Base-by-base conservation (phyloP, 2,797 vertebrate genomes). In the Ptychadena robeensis region DNA sequence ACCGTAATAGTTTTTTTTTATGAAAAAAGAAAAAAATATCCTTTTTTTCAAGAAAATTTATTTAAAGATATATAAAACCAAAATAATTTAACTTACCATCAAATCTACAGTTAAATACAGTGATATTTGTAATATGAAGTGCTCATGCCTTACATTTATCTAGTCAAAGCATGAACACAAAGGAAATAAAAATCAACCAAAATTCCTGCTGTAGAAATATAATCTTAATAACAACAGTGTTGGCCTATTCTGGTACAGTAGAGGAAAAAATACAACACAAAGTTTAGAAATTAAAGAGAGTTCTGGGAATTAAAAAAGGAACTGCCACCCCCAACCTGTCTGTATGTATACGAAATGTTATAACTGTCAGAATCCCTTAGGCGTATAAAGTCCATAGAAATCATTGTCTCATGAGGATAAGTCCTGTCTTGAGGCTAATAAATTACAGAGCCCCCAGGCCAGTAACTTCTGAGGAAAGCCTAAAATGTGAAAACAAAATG, bases 381-480 rank as follows among this genome's bases (percentile, higher is more conserved):
- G 86, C 89, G 94, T 89, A 91, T 92, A 94, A 91, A 90, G 85
- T 95, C 94, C 94, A 94, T 92, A 91, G 91, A 93, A 94, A 94
- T 94, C 94, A 89, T 89, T 89, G 89, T 90, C 88, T 94, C 92
- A 91, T 92, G 92, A 93, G 93, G 92, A 90, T 90, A 95, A 94
- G 93, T 96, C 94, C 95, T 94, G 91, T 94, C 93, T 94, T 92
- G 90, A 91, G 87, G 87, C 88, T 92, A 90, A 90, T 90, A 88
- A 88, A 93, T 93, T 94, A 96, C 91, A 94, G 94, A 93, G 92
- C 91, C 91, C 92, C 94, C 91, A 93, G 93, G 94, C 94, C 94
- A 94, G 93, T 93, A 92, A 95, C 92, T 94, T 94, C 92, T 94
- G 94, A 95, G 88, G 93, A 95, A 90, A 96, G 93, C 93, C 95